Evolutionary conservation across 1,140 invertebrate genomes (phyloP), one percentile per base, ranked within the genome.

Genomic region (Trichoplusia ni): DNA sequence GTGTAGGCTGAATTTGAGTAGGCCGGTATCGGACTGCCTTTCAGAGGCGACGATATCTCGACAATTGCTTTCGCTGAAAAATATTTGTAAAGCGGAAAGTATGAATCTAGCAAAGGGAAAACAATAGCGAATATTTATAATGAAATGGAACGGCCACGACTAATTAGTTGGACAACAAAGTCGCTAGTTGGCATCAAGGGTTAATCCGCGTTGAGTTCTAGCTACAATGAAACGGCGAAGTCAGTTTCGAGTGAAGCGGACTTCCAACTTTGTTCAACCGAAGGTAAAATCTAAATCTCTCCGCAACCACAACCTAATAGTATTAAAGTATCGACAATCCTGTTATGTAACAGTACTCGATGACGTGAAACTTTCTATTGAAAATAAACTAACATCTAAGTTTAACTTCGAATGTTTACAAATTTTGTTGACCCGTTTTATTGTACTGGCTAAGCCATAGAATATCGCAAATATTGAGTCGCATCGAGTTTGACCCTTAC

Each of bases 271-370:
- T 63, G 44, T 49, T 46, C 33, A 53, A 62, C 37, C 62, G 37
- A 49, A 73, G 53, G 53, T 65, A 63, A 51, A 71, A 72, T 64
- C 69, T 61, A 70, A 73, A 71, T 70, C 74, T 64, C 51, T 59
- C 37, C 23, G 16, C 56, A 59, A 63, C 64, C 70, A 63, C 68
- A 58, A 64, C 40, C 67, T 77, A 73, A 75, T 73, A 31, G 60
- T 51, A 64, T 64, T 67, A 64, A 58, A 74, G 66, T 73, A 80
- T 68, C 66, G 67, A 61, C 69, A 74, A 75, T 75, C 44, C 68
- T 59, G 61, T 73, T 75, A 70, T 31, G 47, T 60, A 58, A 53
- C 40, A 14, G 63, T 56, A 64, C 53, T 70, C 60, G 21, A 38
- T 53, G 38, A 69, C 63, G 42, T 59, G 29, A 60, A 70, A 64